Evolutionary conservation across 2,888 invertebrate species (phyloP).

Genomic region (Dryobota labecula): DNA sequence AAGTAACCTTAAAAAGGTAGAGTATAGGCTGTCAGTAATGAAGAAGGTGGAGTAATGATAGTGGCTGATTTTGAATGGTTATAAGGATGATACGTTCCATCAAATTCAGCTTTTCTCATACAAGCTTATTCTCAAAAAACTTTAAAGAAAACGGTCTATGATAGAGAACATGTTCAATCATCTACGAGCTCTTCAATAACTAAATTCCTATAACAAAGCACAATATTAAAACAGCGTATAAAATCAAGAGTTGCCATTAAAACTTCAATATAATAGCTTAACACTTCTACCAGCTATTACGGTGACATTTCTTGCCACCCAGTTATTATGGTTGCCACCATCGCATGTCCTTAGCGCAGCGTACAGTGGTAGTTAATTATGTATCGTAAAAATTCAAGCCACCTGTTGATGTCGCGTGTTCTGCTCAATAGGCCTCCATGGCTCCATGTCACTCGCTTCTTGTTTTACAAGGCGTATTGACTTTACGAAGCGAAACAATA

Average conservation of each 20-base stretch:
- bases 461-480: slow-evolving; percentile 29
- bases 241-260: slow-evolving; percentile 21
- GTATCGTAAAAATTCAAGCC: slow-evolving; percentile 65
- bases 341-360: slow-evolving; percentile 24
- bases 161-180: background rate
- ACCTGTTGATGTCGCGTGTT: slow-evolving; percentile 71
- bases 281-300: background rate
- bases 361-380: slow-evolving; percentile 60
- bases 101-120: too few relatives aligned
- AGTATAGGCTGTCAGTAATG: too few relatives aligned
- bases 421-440: slow-evolving; percentile 44
- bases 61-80: background rate
- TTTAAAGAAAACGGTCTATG: background rate
- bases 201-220: background rate
- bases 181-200: background rate
- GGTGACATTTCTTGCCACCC: slow-evolving; percentile 7
- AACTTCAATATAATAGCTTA: slow-evolving; percentile 3
- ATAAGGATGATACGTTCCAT: background rate
- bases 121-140: background rate
- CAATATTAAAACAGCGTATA: background rate
- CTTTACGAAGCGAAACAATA: slow-evolving; percentile 2
- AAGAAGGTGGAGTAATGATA: too few relatives aligned
- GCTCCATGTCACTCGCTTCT: slow-evolving; percentile 39
- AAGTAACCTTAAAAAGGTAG: background rate
- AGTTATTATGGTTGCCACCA: slow-evolving; percentile 20